A percentile compares a stretch with the other conserved stretches of the same genome.
Evolutionary conservation across 2,888 invertebrate species (phyloP).

Genomic region (Drosophila maculinotata): DNA sequence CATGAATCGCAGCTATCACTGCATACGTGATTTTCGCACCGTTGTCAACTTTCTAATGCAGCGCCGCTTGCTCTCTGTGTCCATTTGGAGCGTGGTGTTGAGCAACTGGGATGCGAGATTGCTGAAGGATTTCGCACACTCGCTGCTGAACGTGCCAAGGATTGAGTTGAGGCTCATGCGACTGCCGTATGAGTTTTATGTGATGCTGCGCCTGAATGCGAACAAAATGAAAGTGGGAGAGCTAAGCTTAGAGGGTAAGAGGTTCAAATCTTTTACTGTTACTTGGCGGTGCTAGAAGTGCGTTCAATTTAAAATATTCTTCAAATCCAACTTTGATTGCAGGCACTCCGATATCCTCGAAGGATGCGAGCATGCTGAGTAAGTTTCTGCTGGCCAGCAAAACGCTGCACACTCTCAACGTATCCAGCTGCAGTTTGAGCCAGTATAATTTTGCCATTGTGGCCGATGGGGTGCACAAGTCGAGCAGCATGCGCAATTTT

Average conservation of each 20-base stretch:
- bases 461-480: conserved; percentile 83
- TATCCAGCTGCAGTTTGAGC: conserved; percentile 70
- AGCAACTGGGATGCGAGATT: conserved; percentile 37
- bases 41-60: conserved; percentile 72
- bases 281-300: no score
- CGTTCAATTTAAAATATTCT: no score
- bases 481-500: conserved; percentile 61
- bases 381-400: conserved; percentile 62
- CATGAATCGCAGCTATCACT: conserved; percentile 67
- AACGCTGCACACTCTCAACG: conserved; percentile 63
- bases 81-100: conserved; percentile 55
- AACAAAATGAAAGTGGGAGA: conserved; percentile 50
- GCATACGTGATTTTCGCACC: conserved; percentile 67
- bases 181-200: conserved; percentile 71
- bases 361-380: conserved; percentile 54
- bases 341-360: conserved; percentile 63
- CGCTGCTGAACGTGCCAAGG: conserved; percentile 43
- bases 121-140: conserved; percentile 58
- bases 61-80: conserved; percentile 39
- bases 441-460: conserved; percentile 81
- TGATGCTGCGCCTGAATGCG: conserved; percentile 59
- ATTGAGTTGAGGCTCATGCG: conserved; percentile 71
- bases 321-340: not conserved
- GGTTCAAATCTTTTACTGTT: no score
- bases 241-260: conserved; percentile 72